Base-by-base conservation (phyloP, 2,888 invertebrate species). In the Apomyelois bistriatella region DNA sequence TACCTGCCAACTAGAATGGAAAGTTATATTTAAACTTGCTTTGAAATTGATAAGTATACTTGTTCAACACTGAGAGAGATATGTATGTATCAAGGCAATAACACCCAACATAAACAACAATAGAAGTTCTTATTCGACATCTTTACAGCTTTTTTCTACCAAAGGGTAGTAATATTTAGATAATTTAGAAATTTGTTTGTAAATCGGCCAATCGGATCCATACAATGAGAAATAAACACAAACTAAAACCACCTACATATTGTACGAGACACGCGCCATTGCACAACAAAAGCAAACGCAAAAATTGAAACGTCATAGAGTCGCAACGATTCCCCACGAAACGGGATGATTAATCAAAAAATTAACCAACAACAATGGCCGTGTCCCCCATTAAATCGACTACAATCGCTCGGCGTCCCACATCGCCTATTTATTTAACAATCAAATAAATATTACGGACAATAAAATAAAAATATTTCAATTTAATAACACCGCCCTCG, bases 381-480 rank as follows among this genome's bases (percentile, higher is more conserved):
- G 60, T 62, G 78, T 83, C 87, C 85, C 79, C 84, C 77, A 83
- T 87, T 85, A 80, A 79, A 74, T 76, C 71, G 73, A 68, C 62
- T 69, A 87, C 87, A 89, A 89, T 84, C 80, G 72, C 74, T 74
- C 76, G 76, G 79, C 84, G 80, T 83, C 88, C 88, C 89, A 88
- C 88, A 87, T 82, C 73, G 74, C 76, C 74, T 87, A 84, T 88
- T 89, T 88, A 89, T 89, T 88, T 84, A 82, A 88, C 89, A 89
- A 90, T 90, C 89, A 88, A 88, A 90, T 89, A 89, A 90, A 89
- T 90, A 90, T 90, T 87, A 89, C 84, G 79, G 71, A 85, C 79
- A 84, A 87, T 90, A 87, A 89, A 90, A 89, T 83, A 79, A 74
- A 84, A 89, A 89, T 90, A 90, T 90, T 88, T 90, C 90, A 89